A percentile compares a stretch with the other conserved stretches of the same genome.
These are phyloP conservation scores for Siniperca obscura DNA, from an alignment of 2,797 vertebrate genomes.

Conservation along the genomic window DNA sequence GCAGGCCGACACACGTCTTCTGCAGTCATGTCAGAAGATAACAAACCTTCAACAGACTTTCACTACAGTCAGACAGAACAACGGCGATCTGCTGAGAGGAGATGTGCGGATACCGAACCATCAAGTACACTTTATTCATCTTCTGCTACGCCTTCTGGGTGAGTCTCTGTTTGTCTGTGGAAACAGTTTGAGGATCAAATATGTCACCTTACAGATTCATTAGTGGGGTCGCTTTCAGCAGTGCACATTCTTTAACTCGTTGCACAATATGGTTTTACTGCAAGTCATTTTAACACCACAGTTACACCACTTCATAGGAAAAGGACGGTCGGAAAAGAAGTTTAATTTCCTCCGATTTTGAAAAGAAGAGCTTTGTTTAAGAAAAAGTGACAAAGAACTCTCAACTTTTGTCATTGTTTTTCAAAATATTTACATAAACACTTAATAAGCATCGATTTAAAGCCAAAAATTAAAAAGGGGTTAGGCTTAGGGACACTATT, in stretches of 20 bases:
- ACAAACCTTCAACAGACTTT: neutral
- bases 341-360: neutral
- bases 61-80: neutral
- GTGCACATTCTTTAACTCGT: neutral
- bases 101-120: constrained; percentile 79
- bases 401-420: neutral
- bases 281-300: neutral
- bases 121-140: constrained; percentile 84
- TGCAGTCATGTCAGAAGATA: neutral
- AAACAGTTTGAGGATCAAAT: neutral
- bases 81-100: constrained; percentile 16
- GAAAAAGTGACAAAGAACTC: neutral
- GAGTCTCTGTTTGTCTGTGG: constrained; percentile 57
- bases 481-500: no score
- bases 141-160: constrained; percentile 87
- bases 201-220: neutral
- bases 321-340: neutral
- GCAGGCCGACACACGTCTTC: constrained; percentile 65
- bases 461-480: neutral
- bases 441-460: neutral
- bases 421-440: neutral
- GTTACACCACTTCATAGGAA: neutral
- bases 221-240: neutral
- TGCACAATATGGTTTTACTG: neutral
- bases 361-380: neutral